Evolutionary conservation across 1,140 invertebrate species (phyloP).

Genomic region (Drosophila varians): DNA sequence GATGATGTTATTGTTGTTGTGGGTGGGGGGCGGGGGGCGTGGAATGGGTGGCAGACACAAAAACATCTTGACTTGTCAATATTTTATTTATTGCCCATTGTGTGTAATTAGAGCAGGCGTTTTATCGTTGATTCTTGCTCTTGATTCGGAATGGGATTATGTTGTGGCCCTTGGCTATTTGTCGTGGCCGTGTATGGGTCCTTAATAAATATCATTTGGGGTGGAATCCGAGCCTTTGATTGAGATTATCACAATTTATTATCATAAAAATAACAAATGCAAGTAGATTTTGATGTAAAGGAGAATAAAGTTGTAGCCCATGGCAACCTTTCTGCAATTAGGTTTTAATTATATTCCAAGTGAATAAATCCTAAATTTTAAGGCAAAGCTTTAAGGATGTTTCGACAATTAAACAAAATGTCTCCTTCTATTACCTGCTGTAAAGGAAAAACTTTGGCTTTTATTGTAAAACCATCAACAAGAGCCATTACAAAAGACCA

Average conservation of each 20-base stretch:
- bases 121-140: conserved; percentile 58
- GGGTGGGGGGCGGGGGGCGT: no score
- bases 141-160: conserved; percentile 40
- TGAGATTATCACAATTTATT: neutral
- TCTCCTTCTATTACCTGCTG: conserved; percentile 14
- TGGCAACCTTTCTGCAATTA: neutral
- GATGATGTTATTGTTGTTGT: conserved; percentile 2
- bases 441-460: conserved; percentile 10
- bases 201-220: neutral
- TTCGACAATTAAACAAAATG: neutral
- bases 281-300: neutral
- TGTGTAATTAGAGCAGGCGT: conserved; percentile 68
- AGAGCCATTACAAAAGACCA: conserved; percentile 41
- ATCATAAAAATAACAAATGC: neutral
- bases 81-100: conserved; percentile 75
- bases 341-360: neutral
- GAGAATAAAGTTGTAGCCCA: neutral
- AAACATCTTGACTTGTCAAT: conserved; percentile 81
- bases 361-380: no score
- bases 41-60: conserved; percentile 38
- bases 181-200: neutral
- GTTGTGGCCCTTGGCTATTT: conserved; percentile 20
- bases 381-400: no score
- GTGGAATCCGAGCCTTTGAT: neutral
- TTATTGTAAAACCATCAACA: conserved; percentile 29